Base-by-base conservation (phyloP, 2,113 vertebrate genomes). In the Phodopus roborovskii region DNA sequence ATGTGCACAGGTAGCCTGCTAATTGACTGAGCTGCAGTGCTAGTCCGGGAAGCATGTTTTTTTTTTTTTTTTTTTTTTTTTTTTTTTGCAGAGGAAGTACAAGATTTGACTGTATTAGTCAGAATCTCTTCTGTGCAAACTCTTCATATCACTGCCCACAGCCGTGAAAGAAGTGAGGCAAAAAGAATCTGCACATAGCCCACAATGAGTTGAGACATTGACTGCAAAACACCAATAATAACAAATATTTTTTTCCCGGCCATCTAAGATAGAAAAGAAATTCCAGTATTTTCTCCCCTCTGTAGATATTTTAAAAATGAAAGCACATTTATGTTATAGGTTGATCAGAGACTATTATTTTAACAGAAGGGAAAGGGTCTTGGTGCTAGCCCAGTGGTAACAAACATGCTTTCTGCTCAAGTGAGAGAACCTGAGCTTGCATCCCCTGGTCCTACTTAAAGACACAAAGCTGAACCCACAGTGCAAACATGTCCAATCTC, bases 21-120 rank as follows among this genome's bases (percentile, higher is more conserved):
- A 17, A 30, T 36, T 33, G 22, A 60, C 28, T 66, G 10, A 66
- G 19, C 13, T 42, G 1, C 0, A 0, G 7, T 81, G 26, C 5
- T 68, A 2, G 8, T 85, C 7, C 12, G 16, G 20, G 12, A 68
- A 88, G 2, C 12, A 2, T 3, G 0, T 45, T 28, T 10, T n/a
- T n/a, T n/a, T n/a, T n/a, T n/a, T n/a, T n/a, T n/a, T n/a, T n/a
- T n/a, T n/a, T n/a, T n/a, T n/a, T n/a, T n/a, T n/a, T n/a, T n/a
- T n/a, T n/a, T n/a, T n/a, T 75, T n/a, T 64, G 3, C 48, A 30
- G 30, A 60, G 19, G 33, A 53, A 50, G 58, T 75, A 45, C 0
- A 24, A 7, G 7, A 33, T 66, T 50, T 13, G 20, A 83, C 17
- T 79, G 15, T 28, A 36, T 33, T n/a, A 3, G 17, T 13, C 3